Percentiles rank a stretch among this genome's conserved stretches.
These are phyloP conservation scores for Anguilla japonica DNA, from an alignment of 2,113 vertebrate genomes.

Conservation along the genomic window DNA sequence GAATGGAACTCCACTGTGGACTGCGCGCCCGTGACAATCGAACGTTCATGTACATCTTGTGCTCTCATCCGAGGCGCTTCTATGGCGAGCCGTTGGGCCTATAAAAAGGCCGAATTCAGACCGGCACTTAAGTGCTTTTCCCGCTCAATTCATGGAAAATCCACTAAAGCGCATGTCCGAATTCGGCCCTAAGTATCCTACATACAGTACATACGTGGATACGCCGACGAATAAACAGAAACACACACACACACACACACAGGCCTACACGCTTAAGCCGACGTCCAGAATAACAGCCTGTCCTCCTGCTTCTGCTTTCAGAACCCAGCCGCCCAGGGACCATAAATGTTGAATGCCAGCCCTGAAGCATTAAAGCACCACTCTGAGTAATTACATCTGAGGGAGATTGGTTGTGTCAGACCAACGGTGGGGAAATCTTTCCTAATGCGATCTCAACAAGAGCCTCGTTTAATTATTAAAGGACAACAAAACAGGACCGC, in stretches of 20 bases:
- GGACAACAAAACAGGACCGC: slow-evolving; percentile 34
- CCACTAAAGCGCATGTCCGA: too few relatives aligned
- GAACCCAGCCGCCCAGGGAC: slow-evolving; percentile 31
- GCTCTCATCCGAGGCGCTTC: too few relatives aligned
- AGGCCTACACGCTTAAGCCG: not conserved
- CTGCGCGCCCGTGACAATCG: too few relatives aligned
- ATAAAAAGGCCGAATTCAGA: too few relatives aligned
- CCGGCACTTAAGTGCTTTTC: too few relatives aligned
- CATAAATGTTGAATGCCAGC: slow-evolving; percentile 58
- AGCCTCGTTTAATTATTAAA: slow-evolving; percentile 51
- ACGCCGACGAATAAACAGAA: not conserved
- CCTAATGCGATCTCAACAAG: slow-evolving; percentile 47
- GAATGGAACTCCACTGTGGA: too few relatives aligned
- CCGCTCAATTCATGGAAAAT: too few relatives aligned
- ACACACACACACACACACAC: slow-evolving; percentile 6
- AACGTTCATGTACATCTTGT: too few relatives aligned
- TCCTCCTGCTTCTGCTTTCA: slow-evolving; percentile 10
- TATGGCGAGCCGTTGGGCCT: too few relatives aligned
- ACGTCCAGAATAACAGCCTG: not conserved
- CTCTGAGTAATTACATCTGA: slow-evolving; percentile 38
- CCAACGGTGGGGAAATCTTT: slow-evolving; percentile 27
- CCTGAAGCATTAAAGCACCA: slow-evolving; percentile 52
- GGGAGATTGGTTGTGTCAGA: slow-evolving; percentile 47
- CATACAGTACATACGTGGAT: not conserved
- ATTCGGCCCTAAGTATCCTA: too few relatives aligned